Base-by-base conservation (phyloP, 1,140 invertebrate genomes). In the Ectropis grisescens region DNA sequence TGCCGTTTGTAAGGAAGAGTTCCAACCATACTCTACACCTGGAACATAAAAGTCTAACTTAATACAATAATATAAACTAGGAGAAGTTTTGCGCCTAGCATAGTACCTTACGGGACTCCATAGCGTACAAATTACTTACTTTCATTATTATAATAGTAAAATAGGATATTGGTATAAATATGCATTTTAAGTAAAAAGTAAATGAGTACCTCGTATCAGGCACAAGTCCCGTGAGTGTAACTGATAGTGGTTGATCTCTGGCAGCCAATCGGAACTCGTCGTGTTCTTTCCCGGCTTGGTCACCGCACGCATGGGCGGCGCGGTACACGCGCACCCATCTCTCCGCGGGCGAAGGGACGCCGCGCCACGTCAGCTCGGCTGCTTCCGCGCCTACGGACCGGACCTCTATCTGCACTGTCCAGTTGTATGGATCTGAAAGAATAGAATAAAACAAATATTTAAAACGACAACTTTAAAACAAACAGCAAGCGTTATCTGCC, bases 301-400 rank as follows among this genome's bases (percentile, higher is more conserved):
- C 89, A 49, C 93, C 89, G 62, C 94, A 95, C 36, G 93, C 91
- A 31, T 74, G 72, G 0, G 68, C 70, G 1, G 92, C 91, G 43
- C 93, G 85, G 72, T 92, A 95, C 45, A 97, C 93, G 50, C 94
- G 91, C n/a, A 96, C 91, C 78, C 91, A 95, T 59, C 95, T 93
- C 49, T 95, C 93, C 45, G 93, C 89, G 0, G 94, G 94, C 57
- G 91, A 88, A 2, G 94, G 93, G 0, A 96, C 88, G 3, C 94
- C 93, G 29, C 82, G 88, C 91, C 93, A 94, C 1, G 85, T 86
- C 1, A 96, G 84, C 55, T 93, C 90, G 1, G 92, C 89, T 10
- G 89, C 90, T 19, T 87, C 88, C 0, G 90, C 85, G 50, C 91
- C 92, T 2, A 94, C 86, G 33, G 88, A 85, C 13, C 88, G 87